phyloP scores from a whole-genome alignment of 2,888 invertebrate species.

The Caenorhabditis virilis region DNA sequence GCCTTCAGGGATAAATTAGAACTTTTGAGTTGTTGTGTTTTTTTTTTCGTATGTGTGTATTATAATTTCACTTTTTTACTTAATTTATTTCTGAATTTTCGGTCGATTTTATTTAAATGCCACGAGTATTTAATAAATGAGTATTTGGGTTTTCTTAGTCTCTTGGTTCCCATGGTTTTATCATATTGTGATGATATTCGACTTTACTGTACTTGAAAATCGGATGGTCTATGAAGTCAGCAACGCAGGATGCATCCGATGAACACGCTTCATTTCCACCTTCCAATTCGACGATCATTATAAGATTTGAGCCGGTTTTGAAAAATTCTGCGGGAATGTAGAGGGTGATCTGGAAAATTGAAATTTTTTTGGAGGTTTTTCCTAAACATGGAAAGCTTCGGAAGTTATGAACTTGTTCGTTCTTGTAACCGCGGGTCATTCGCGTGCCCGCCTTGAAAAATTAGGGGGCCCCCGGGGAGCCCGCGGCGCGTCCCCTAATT shows the following conservation, averaged over 20 bases:
- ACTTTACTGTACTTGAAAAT: constrained; percentile 28
- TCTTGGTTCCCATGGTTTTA: constrained; percentile 3
- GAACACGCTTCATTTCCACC: constrained; percentile 34
- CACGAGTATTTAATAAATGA: constrained; percentile 3
- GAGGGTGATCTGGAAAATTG: constrained; percentile 44
- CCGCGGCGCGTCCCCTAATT: no score
- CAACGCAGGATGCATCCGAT: constrained; percentile 6
- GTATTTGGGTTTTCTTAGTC: neutral
- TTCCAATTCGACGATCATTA: constrained; percentile 57
- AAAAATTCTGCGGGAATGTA: constrained; percentile 55
- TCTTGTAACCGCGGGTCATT: no score
- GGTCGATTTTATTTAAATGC: constrained; percentile 10
- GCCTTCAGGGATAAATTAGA: constrained; percentile 45
- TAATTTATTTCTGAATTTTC: constrained; percentile 19
- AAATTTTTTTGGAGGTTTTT: no score
- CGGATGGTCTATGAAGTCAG: constrained; percentile 33
- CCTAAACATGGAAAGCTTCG: no score
- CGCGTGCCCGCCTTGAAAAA: no score
- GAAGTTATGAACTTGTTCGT: no score
- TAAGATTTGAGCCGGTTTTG: constrained; percentile 38
- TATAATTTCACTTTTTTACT: no score
- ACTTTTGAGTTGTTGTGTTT: neutral
- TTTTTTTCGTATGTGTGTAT: neutral
- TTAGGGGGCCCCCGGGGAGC: no score
- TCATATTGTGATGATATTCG: no score